phyloP scores from a whole-genome alignment of 2,113 vertebrate genomes.

The Speoplatyrhinus poulsoni region DNA sequence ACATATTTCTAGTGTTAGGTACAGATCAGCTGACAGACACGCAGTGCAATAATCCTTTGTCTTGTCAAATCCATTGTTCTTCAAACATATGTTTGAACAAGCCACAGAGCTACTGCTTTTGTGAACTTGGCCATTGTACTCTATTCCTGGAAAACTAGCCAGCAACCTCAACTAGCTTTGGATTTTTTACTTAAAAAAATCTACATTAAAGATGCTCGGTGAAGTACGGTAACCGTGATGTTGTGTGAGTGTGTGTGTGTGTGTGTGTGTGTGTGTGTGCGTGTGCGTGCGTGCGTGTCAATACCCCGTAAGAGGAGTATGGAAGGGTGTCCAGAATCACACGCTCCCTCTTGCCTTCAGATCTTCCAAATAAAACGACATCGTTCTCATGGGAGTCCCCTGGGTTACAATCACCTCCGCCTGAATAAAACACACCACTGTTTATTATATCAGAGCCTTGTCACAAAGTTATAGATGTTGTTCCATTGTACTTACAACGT shows the following conservation, averaged over 20 bases:
- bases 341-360: slow-evolving; percentile 85
- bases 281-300: slow-evolving; percentile 23
- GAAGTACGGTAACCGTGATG: not conserved
- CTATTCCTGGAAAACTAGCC: no score
- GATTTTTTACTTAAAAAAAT: no score
- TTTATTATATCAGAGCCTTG: not conserved
- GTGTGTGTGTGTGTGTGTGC: not conserved
- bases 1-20: no score
- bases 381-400: slow-evolving; percentile 92
- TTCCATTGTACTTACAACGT: not conserved
- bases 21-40: no score
- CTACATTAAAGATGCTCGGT: no score
- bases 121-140: no score
- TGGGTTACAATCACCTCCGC: slow-evolving; percentile 86
- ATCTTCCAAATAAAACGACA: slow-evolving; percentile 85
- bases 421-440: slow-evolving; percentile 60
- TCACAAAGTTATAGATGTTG: not conserved
- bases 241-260: not conserved
- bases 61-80: no score
- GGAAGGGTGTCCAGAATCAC: slow-evolving; percentile 85
- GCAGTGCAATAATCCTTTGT: no score
- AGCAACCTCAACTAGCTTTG: no score
- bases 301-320: slow-evolving; percentile 92
- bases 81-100: no score
- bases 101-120: no score